phyloP scores from a whole-genome alignment of 2,113 vertebrate species.

The Gambusia affinis region DNA sequence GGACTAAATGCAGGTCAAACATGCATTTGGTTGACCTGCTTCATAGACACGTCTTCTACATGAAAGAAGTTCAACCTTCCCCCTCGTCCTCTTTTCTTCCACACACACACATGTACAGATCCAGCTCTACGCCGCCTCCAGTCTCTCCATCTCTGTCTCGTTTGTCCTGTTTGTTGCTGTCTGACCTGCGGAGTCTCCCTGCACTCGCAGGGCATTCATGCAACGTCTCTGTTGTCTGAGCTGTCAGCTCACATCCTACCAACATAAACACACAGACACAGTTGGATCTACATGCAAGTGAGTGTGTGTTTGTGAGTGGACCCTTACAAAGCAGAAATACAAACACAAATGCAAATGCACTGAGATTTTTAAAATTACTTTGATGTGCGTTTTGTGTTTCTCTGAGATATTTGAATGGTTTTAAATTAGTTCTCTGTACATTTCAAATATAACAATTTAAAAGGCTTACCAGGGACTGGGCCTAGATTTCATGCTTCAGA shows the following conservation, averaged over 20 bases:
- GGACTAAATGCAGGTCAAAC: constrained; percentile 21
- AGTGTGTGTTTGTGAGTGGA: constrained; percentile 29
- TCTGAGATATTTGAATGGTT: background rate
- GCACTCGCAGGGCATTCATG: constrained; percentile 55
- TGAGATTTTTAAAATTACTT: background rate
- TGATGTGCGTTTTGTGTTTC: background rate
- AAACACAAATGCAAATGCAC: background rate
- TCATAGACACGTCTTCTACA: constrained; percentile 17
- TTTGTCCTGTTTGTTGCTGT: constrained; percentile 74
- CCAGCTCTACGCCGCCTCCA: constrained; percentile 1
- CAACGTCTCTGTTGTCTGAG: constrained; percentile 72
- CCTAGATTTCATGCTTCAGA: background rate
- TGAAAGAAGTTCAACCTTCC: constrained; percentile 30
- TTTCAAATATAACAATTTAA: background rate
- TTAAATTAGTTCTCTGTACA: background rate
- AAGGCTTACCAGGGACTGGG: background rate
- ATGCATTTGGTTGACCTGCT: constrained; percentile 32
- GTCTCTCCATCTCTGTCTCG: constrained; percentile 63
- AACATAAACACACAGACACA: constrained; percentile 30
- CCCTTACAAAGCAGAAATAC: constrained; percentile 22
- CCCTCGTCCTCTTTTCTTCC: constrained; percentile 7
- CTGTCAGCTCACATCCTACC: constrained; percentile 59
- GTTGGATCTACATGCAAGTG: constrained; percentile 31
- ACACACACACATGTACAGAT: constrained; percentile 29
- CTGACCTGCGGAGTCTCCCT: constrained; percentile 56